Evolutionary conservation across 2,888 invertebrate species (phyloP), one percentile per base, ranked within the genome.

Genomic region (Tipula confusa): DNA sequence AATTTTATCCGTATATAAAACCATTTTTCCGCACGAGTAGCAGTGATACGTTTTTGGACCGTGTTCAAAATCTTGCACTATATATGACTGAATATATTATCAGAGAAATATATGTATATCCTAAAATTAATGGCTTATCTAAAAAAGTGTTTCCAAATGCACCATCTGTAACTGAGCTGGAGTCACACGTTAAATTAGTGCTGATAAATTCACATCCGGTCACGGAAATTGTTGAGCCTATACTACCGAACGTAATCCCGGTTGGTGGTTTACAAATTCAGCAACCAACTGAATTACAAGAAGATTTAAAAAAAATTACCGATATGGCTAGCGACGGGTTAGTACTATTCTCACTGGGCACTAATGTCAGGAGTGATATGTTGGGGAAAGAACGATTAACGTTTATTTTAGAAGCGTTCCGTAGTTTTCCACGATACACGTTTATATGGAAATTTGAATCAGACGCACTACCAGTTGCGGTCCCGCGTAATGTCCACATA

Each of bases 401-500:
- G 4, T 85, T 86, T 0, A 84, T 89, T 31, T 28, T 88, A 2
- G 79, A 85, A 0, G 88, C 87, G 64, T 87, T 90, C 79, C 64
- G 84, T 2, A 84, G 86, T 5, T 85, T 89, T 29, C 85, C 86
- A 0, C 86, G 88, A 1, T 88, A 88, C 84, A 86, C 88, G 9
- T 89, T 90, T 28, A 82, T 90, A 3, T 90, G 89, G 89, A 89
- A 89, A 85, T 87, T 87, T 36, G 87, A 87, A 48, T 85, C 85
- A 6, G 36, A 24, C 38, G 24, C 24, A 29, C 38, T 82, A 18
- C 82, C 82, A 4, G 18, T 33, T 2, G 86, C 88, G 7, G 85
- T 88, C 29, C 89, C 91, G 0, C 84, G 86, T 4, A 92, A 92
- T 86, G 87, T 92, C 0, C 86, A 89, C 84, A 85, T 90, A 0